These are phyloP conservation scores for Lycia hirtaria DNA, from an alignment of 2,888 invertebrate species.

Conservation along the genomic window DNA sequence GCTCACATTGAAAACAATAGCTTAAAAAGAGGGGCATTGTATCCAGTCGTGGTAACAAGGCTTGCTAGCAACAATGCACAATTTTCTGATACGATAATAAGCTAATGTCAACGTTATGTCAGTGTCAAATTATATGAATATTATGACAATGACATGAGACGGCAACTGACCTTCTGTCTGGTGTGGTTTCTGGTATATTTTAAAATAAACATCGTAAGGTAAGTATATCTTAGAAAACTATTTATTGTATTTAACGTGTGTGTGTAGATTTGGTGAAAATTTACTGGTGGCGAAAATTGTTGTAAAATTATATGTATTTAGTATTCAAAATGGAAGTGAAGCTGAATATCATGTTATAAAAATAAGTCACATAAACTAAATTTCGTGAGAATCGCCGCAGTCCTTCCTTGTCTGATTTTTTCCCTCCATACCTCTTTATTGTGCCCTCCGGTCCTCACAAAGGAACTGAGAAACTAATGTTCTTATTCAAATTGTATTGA, in stretches of 20 bases:
- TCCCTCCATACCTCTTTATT: background rate
- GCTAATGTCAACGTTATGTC: conserved; percentile 37
- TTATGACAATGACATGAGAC: conserved; percentile 28
- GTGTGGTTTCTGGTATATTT: conserved; percentile 8
- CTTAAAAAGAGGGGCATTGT: too few species aligned
- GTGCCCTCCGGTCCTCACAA: conserved; percentile 22
- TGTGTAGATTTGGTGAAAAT: too few species aligned
- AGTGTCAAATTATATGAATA: conserved; percentile 30
- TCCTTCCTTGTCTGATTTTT: background rate
- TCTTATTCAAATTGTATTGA: conserved; percentile 37
- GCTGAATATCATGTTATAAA: background rate
- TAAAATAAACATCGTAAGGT: background rate
- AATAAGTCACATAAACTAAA: background rate
- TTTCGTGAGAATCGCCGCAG: background rate
- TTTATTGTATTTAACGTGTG: too few species aligned
- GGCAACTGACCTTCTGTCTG: conserved; percentile 2
- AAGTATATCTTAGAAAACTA: too few species aligned
- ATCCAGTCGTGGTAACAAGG: too few species aligned
- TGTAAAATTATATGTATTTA: background rate
- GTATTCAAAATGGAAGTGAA: too few species aligned
- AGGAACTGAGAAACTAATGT: conserved; percentile 31
- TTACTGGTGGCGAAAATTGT: too few species aligned
- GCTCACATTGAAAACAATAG: too few species aligned
- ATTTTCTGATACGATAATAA: conserved; percentile 28
- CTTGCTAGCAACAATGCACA: conserved; percentile 32